These are phyloP conservation scores for Sandelia bainsii DNA, from an alignment of 2,797 vertebrate species.

Conservation along the genomic window DNA sequence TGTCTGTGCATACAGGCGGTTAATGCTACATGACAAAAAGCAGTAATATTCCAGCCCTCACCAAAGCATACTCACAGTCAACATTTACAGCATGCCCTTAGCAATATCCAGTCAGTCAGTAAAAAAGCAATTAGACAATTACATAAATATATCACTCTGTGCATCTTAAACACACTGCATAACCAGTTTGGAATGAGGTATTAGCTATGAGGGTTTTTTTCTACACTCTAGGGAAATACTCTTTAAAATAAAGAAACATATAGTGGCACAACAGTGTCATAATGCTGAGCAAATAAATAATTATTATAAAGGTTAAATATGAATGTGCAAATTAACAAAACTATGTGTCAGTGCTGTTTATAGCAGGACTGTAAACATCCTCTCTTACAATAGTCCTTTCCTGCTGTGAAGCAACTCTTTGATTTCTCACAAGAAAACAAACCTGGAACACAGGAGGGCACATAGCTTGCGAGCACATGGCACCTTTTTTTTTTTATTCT, in stretches of 20 bases:
- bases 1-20: slow-evolving; percentile 26
- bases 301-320: slow-evolving; percentile 14
- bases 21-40: slow-evolving; percentile 8
- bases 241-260: background rate
- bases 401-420: background rate
- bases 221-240: background rate
- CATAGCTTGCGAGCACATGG: slow-evolving; percentile 24
- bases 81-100: slow-evolving; percentile 10
- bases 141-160: slow-evolving; percentile 36
- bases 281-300: slow-evolving; percentile 9
- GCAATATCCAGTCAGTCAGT: background rate
- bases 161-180: slow-evolving; percentile 18
- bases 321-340: slow-evolving; percentile 21
- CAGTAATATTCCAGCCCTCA: background rate
- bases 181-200: slow-evolving; percentile 32
- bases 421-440: slow-evolving; percentile 18
- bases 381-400: background rate
- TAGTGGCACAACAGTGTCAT: background rate
- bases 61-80: background rate
- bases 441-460: slow-evolving; percentile 11
- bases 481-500: slow-evolving; percentile 7
- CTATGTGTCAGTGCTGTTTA: background rate
- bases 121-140: slow-evolving; percentile 10
- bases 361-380: background rate
- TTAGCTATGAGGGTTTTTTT: background rate